Base-by-base conservation (phyloP, 2,888 invertebrate species). In the Lasioglossum vierecki region DNA sequence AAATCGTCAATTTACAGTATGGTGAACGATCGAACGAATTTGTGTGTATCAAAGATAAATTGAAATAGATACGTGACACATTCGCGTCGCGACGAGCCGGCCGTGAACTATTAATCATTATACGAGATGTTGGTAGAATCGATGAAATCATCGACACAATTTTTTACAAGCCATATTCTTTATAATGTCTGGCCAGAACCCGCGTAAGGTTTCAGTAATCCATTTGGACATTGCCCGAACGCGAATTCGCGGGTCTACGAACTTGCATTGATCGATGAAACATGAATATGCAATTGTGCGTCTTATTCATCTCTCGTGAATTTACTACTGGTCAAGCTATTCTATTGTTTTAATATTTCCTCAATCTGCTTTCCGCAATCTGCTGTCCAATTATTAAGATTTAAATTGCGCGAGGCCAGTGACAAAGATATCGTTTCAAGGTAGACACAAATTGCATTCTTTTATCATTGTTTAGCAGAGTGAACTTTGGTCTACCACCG, bases 131-230 rank as follows among this genome's bases (percentile, higher is more conserved):
- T 68, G 4, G 35, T 9, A 30, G 63, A 30, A 66, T 2, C 53
- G 49, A 30, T 83, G 80, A 83, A 80, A 83, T 85, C 85, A 83
- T 71, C 72, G 22, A 18, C 41, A n/a, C n/a, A 22, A 15, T n/a
- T 39, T 70, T 39, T 79, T 44, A 46, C 46, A 46, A 0, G 9
- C 49, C 57, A 83, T 44, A 44, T 49, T 49, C n/a, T 35, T 18
- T 18, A 18, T 35, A 15, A 63, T 8, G 18, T 15, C 15, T 8
- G 3, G 8, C 8, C 18, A 35, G 53, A 26, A 73, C 18, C 1
- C 13, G 44, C 26, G 44, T 60, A 18, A 76, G 18, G 22, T 30
- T n/a, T 76, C 75, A 60, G 4, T 60, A 44, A 26, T 68, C 11
- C 8, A 22, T 8, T 68, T 35, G 30, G 22, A 68, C 39, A 39